phyloP scores from a whole-genome alignment of 2,888 invertebrate genomes.

The Erebia palarica region DNA sequence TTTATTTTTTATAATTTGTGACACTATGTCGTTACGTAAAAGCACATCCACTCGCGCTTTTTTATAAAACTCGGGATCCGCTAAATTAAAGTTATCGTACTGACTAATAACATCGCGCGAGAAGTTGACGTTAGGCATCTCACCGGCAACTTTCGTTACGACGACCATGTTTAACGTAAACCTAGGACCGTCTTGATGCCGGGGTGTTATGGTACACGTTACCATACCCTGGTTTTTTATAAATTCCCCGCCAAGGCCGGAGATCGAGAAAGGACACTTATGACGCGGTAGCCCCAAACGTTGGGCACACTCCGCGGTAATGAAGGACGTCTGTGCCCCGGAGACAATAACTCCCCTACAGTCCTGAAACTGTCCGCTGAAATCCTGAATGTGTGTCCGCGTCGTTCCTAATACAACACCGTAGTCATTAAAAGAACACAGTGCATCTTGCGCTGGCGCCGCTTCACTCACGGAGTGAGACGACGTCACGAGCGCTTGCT shows the following conservation, averaged over 20 bases:
- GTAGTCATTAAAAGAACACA: background rate
- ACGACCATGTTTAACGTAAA: background rate
- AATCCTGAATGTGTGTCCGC: background rate
- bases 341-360: background rate
- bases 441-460: background rate
- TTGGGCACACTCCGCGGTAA: background rate
- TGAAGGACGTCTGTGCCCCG: background rate
- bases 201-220: background rate
- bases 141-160: background rate
- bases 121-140: background rate
- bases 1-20: too few species aligned
- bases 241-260: background rate
- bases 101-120: background rate
- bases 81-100: background rate
- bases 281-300: background rate
- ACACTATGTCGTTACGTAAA: too few species aligned
- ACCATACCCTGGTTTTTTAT: background rate
- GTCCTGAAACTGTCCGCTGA: background rate
- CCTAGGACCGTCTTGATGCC: background rate
- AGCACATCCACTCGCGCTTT: too few species aligned
- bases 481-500: background rate
- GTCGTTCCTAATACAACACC: background rate
- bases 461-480: background rate
- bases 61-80: too few species aligned
- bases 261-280: background rate